Base-by-base conservation (phyloP, 92 coral and sea anemone species). In the Blastomussa wellsi region DNA sequence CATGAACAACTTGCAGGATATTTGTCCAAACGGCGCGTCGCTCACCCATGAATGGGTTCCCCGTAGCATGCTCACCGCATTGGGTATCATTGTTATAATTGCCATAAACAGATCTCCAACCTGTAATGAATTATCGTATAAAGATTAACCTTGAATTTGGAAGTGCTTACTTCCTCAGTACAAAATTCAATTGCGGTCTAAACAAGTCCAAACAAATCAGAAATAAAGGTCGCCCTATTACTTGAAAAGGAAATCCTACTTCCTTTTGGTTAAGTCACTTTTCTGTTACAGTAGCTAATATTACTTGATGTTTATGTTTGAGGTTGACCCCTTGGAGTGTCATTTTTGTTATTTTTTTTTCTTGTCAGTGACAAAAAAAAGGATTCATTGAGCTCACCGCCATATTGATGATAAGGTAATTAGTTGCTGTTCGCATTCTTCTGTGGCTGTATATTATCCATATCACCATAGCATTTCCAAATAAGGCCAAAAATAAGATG, bases 81-180 rank as follows among this genome's bases (percentile, higher is more conserved):
- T 76, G 5, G 92, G 92, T 26, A 82, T 74, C 95, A 92, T 89
- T 38, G 82, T 59, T 16, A 86, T 17, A 4, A 86, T 38, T 24
- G 90, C 90, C 95, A 92, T 89, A 16, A 92, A 41, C 3, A 92
- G 82, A 76, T 92, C 95, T 7, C 95, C 88, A 53, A 89, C 82
- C 64, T 83, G 64, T 7, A 59, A 55, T 19, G 32, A 51, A 77
- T 12, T 44, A 51, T 24, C 5, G 16, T 39, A 39, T 44, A 44
- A 13, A 8, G 49, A n/a, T n/a, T n/a, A n/a, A n/a, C n/a, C n/a
- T n/a, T n/a, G n/a, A n/a, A n/a, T n/a, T n/a, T n/a, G n/a, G n/a
- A n/a, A n/a, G n/a, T n/a, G n/a, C n/a, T n/a, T n/a, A n/a, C n/a
- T n/a, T n/a, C n/a, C n/a, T n/a, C n/a, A n/a, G n/a, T n/a, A n/a